Conservation (phyloP, 1,140 invertebrate genomes). For the Zaprionus taronus region DNA sequence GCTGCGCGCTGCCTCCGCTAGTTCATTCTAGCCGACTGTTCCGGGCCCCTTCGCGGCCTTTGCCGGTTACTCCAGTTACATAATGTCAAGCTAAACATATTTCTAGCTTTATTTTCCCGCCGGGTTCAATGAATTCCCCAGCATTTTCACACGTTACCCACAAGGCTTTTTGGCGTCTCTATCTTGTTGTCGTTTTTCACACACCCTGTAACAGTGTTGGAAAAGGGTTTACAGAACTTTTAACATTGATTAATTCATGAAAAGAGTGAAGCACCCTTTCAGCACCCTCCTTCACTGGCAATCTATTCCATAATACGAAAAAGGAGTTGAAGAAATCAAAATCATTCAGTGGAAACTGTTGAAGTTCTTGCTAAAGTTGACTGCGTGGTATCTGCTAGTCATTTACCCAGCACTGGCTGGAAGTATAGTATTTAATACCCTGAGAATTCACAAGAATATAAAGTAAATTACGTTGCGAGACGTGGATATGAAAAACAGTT, state of each 20-base stretch:
- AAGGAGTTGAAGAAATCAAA: background rate
- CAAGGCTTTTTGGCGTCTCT: constrained; percentile 11
- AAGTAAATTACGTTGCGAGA: constrained; percentile 12
- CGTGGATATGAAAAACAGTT: constrained; percentile 8
- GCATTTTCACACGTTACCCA: constrained; percentile 66
- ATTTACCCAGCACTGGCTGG: no score
- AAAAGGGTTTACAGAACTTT: background rate
- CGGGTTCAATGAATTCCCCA: constrained; percentile 69
- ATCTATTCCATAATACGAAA: background rate
- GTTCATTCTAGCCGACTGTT: constrained; percentile 24
- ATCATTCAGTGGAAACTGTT: background rate
- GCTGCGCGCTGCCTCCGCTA: background rate
- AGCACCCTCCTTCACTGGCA: background rate
- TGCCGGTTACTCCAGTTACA: constrained; percentile 43
- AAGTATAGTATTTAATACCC: background rate
- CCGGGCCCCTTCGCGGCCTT: constrained; percentile 3
- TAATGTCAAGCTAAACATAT: constrained; percentile 52
- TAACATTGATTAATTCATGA: no score
- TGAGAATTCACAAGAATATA: constrained; percentile 20
- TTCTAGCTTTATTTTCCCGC: constrained; percentile 20
- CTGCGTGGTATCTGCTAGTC: background rate
- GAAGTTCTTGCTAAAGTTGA: no score
- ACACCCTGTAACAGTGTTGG: constrained; percentile 10
- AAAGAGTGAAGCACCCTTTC: no score
- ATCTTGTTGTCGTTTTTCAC: background rate